Evolutionary conservation across 2,888 invertebrate species (phyloP).

Genomic region (Junonia oenone): DNA sequence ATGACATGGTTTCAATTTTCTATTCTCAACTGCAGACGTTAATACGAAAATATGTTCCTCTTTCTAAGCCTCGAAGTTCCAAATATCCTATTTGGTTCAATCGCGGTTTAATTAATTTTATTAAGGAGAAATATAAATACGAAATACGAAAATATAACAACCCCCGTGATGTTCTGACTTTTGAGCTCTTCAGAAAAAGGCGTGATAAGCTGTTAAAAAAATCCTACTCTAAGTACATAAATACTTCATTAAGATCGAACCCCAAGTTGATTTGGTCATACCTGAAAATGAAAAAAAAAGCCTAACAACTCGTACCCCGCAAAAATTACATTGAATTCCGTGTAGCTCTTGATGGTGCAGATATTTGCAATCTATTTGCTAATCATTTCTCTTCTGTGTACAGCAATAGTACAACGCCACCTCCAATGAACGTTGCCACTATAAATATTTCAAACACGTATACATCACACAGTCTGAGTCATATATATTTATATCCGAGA

Average conservation of each 20-base stretch:
- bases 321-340: background rate
- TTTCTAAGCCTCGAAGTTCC: background rate
- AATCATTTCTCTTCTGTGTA: background rate
- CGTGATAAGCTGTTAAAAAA: background rate
- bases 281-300: background rate
- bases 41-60: background rate
- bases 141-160: slow-evolving; percentile 4
- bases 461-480: background rate
- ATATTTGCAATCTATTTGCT: background rate
- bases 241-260: background rate
- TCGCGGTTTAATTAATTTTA: background rate
- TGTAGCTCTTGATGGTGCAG: background rate
- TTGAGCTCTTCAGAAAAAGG: background rate
- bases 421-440: background rate
- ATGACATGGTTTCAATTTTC: background rate
- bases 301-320: background rate
- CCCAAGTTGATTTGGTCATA: background rate
- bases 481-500: background rate
- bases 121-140: slow-evolving; percentile 4
- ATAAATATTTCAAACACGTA: background rate
- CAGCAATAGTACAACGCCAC: background rate
- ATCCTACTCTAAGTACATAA: slow-evolving; percentile 1
- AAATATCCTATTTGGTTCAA: slow-evolving; percentile 4
- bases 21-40: background rate
- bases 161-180: slow-evolving; percentile 1